Conservation (phyloP, 2,888 invertebrate species). For the Corbicula japonica region DNA sequence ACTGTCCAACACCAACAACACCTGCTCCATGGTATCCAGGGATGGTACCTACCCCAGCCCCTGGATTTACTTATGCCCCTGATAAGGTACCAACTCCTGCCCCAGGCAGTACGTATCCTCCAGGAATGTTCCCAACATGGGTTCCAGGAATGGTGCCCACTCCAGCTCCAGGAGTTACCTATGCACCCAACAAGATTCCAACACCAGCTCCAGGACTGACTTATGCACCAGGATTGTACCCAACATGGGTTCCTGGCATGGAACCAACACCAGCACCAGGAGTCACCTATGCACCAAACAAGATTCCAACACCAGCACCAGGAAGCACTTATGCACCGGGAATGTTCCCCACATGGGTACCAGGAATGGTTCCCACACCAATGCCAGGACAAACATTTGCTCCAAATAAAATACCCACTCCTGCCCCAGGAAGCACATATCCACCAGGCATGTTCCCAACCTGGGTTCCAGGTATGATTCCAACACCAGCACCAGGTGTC, state of each 20-base stretch:
- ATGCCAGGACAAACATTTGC: conserved; percentile 55
- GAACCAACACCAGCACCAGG: conserved; percentile 68
- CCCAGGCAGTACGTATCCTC: conserved; percentile 56
- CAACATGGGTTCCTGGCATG: conserved; percentile 66
- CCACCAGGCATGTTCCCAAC: conserved; percentile 59
- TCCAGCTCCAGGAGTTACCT: conserved; percentile 64
- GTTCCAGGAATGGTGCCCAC: conserved; percentile 46
- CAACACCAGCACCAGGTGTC: conserved; percentile 66
- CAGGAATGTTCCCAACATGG: conserved; percentile 42
- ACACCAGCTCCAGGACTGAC: conserved; percentile 68
- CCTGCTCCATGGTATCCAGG: conserved; percentile 57
- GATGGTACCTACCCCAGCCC: conserved; percentile 62
- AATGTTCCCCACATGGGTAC: conserved; percentile 59
- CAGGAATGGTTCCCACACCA: conserved; percentile 62
- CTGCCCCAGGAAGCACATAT: conserved; percentile 52
- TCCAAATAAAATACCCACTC: conserved; percentile 54
- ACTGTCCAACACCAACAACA: conserved; percentile 58
- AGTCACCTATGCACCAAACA: conserved; percentile 61
- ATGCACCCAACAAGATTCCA: conserved; percentile 61
- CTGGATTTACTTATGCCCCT: conserved; percentile 57
- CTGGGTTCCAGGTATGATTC: conserved; percentile 59
- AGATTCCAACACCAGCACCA: conserved; percentile 62
- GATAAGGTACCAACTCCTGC: conserved; percentile 54
- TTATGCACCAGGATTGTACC: conserved; percentile 61
- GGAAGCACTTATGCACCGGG: conserved; percentile 61